phyloP scores from a whole-genome alignment of 2,888 invertebrate genomes.

The Esperia sulphurella region DNA sequence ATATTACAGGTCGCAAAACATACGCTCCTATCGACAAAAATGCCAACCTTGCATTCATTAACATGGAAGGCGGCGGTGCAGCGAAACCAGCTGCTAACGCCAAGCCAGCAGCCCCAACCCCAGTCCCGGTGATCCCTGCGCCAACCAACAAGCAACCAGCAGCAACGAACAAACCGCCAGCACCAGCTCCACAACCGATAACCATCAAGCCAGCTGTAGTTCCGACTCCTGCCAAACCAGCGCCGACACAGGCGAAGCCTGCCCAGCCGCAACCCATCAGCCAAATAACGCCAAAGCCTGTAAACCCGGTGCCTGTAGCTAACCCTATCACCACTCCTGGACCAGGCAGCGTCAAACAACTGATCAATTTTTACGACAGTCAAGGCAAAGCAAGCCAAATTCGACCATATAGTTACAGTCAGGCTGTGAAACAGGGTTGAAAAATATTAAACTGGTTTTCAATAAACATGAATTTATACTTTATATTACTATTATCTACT shows the following conservation, averaged over 20 bases:
- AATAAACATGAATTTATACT: neutral
- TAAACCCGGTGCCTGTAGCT: slow-evolving; percentile 40
- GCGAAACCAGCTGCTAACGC: slow-evolving; percentile 13
- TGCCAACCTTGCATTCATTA: slow-evolving; percentile 68
- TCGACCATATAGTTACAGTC: slow-evolving; percentile 65
- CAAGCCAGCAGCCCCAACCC: slow-evolving; percentile 12
- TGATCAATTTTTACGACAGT: slow-evolving; percentile 62
- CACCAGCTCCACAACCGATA: slow-evolving; percentile 8
- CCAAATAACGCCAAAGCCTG: slow-evolving; percentile 50
- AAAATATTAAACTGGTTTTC: neutral
- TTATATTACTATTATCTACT: too few species aligned
- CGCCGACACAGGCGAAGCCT: slow-evolving; percentile 9
- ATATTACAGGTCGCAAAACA: slow-evolving; percentile 51
- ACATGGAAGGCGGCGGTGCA: slow-evolving; percentile 59
- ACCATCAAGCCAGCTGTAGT: slow-evolving; percentile 5
- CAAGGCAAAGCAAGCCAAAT: slow-evolving; percentile 63
- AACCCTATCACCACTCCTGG: slow-evolving; percentile 59
- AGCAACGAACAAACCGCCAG: slow-evolving; percentile 14
- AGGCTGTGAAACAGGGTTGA: slow-evolving; percentile 70
- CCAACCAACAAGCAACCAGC: neutral
- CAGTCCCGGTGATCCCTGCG: slow-evolving; percentile 4
- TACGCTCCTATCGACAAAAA: slow-evolving; percentile 54
- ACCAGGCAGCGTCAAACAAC: slow-evolving; percentile 59
- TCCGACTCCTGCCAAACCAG: slow-evolving; percentile 15
- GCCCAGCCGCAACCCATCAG: slow-evolving; percentile 23